phyloP scores from a whole-genome alignment of 2,888 invertebrate genomes.

The Polyommatus icarus region DNA sequence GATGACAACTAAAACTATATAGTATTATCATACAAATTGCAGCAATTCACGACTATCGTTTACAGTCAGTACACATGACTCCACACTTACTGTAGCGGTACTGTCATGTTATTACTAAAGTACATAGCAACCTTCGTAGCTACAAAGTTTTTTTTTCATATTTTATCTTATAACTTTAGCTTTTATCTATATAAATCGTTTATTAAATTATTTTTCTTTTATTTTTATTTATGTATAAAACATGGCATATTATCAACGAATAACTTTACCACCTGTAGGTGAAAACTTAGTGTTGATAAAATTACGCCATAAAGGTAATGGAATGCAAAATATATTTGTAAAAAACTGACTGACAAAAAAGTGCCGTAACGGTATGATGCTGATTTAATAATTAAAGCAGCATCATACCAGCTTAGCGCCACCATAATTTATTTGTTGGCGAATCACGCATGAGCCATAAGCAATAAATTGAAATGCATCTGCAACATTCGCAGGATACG shows the following conservation, averaged over 20 bases:
- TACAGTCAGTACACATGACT: slow-evolving; percentile 7
- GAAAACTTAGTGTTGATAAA: too few species aligned
- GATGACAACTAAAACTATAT: neutral
- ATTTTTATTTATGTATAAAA: too few species aligned
- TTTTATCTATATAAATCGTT: neutral
- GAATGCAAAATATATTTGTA: too few species aligned
- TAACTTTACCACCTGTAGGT: too few species aligned
- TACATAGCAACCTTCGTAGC: neutral
- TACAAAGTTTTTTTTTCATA: neutral
- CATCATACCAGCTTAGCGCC: too few species aligned
- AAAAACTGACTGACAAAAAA: too few species aligned
- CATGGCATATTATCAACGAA: too few species aligned
- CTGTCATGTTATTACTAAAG: neutral
- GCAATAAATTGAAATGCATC: neutral
- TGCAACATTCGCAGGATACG: neutral
- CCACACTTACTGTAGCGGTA: slow-evolving; percentile 11
- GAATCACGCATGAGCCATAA: neutral
- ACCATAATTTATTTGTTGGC: neutral
- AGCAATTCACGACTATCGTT: neutral
- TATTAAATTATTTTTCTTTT: too few species aligned
- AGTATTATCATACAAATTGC: neutral
- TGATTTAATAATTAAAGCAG: neutral
- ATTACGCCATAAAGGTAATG: too few species aligned
- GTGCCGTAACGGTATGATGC: too few species aligned
- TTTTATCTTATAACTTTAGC: neutral